Conservation (phyloP, 2,888 invertebrate species). For the Cistogaster globosa region DNA sequence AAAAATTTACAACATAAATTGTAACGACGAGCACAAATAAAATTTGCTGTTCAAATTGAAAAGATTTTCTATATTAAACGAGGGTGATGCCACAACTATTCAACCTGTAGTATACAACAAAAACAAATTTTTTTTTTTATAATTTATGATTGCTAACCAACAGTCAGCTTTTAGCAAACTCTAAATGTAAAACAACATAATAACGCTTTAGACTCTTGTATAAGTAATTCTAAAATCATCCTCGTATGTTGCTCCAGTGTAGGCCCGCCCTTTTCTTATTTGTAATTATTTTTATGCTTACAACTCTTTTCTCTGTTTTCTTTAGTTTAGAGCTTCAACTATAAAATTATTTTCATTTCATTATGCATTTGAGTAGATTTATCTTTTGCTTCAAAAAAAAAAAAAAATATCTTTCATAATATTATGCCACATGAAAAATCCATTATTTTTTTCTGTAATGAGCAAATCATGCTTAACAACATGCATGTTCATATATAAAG, state of each 20-base stretch:
- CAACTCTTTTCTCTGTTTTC: conserved; percentile 8
- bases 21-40: conserved; percentile 22
- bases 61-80: conserved; percentile 29
- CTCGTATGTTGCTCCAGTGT: not conserved
- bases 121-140: no score
- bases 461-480: conserved; percentile 2
- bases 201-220: no score
- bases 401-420: not conserved
- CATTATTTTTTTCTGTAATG: not conserved
- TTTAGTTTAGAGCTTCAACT: conserved; percentile 16
- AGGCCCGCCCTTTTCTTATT: conserved; percentile 22
- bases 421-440: conserved; percentile 5
- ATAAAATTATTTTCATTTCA: conserved; percentile 44
- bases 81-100: not conserved
- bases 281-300: not conserved
- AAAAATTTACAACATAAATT: conserved; percentile 49
- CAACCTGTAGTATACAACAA: not conserved
- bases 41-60: conserved; percentile 41
- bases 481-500: not conserved
- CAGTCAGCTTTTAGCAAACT: no score
- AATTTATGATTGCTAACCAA: no score
- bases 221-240: no score
- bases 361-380: conserved; percentile 26
- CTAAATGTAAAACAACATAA: no score
- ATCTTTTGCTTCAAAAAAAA: conserved; percentile 17